These are phyloP conservation scores for Selene dorsalis DNA, from an alignment of 2,797 vertebrate species.

Conservation along the genomic window DNA sequence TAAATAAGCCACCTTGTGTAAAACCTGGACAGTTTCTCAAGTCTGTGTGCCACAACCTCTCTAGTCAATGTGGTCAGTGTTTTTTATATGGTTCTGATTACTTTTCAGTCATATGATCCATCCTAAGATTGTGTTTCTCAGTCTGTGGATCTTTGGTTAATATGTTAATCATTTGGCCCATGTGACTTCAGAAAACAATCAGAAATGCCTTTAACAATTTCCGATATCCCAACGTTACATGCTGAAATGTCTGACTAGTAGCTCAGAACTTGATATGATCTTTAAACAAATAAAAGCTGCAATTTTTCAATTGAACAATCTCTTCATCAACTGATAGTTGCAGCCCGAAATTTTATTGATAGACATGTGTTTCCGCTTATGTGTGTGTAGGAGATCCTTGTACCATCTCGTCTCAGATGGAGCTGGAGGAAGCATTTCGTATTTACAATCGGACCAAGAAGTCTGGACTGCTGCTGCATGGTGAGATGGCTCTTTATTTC, in stretches of 20 bases:
- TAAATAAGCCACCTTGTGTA: no score
- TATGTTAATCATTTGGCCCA: background rate
- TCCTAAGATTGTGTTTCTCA: background rate
- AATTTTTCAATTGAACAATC: background rate
- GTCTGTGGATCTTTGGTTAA: background rate
- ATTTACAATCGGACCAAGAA: slow-evolving; percentile 85
- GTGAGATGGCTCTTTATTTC: slow-evolving; percentile 73
- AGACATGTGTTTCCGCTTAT: slow-evolving; percentile 20
- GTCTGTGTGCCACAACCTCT: no score
- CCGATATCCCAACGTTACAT: background rate
- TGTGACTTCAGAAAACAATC: background rate
- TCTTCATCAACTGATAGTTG: no score
- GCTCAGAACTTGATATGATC: background rate
- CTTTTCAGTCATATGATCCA: no score
- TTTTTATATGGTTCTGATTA: no score
- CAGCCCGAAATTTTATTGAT: background rate
- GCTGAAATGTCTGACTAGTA: background rate
- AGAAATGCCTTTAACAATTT: background rate
- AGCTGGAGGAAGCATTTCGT: slow-evolving; percentile 94
- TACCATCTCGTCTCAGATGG: slow-evolving; percentile 97
- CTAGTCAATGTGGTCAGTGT: no score
- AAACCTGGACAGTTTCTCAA: no score
- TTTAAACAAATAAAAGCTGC: background rate
- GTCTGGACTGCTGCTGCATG: slow-evolving; percentile 90
- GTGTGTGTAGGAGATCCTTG: slow-evolving; percentile 91